Conservation (phyloP, 1,140 invertebrate genomes). For the Yoshiicerus persimilis region DNA sequence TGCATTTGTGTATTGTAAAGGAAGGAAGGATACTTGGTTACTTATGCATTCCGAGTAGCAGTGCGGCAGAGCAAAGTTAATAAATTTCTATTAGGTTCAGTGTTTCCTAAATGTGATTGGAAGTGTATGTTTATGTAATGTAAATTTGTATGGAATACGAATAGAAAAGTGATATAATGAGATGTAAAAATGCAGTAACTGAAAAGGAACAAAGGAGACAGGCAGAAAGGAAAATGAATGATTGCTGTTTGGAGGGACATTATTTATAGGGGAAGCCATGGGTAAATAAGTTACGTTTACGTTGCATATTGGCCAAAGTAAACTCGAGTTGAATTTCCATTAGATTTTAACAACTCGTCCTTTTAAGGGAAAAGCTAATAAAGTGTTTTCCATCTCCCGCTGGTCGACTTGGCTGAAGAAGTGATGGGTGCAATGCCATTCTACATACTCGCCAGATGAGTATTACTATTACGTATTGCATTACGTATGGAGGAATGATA, state of each 20-base stretch:
- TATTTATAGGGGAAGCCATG: too few relatives aligned
- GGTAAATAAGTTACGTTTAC: too few relatives aligned
- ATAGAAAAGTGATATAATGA: too few relatives aligned
- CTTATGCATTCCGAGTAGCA: neutral
- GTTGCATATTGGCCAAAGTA: too few relatives aligned
- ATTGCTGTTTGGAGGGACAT: neutral
- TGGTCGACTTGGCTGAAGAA: neutral
- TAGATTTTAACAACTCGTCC: neutral
- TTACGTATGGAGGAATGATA: too few relatives aligned
- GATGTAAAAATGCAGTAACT: too few relatives aligned
- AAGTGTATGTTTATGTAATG: neutral
- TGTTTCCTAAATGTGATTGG: neutral
- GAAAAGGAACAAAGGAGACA: neutral
- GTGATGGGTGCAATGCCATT: neutral
- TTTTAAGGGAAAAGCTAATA: conserved; percentile 1
- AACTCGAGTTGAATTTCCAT: neutral
- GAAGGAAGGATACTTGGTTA: too few relatives aligned
- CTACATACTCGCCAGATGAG: too few relatives aligned
- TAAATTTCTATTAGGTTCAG: neutral
- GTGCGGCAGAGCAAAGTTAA: neutral
- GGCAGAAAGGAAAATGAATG: neutral
- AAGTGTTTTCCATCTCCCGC: neutral
- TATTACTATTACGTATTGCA: too few relatives aligned
- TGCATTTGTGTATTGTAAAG: too few relatives aligned
- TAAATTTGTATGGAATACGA: neutral